Base-by-base conservation (phyloP, 1,140 invertebrate genomes). In the Neodiprion lecontei region DNA sequence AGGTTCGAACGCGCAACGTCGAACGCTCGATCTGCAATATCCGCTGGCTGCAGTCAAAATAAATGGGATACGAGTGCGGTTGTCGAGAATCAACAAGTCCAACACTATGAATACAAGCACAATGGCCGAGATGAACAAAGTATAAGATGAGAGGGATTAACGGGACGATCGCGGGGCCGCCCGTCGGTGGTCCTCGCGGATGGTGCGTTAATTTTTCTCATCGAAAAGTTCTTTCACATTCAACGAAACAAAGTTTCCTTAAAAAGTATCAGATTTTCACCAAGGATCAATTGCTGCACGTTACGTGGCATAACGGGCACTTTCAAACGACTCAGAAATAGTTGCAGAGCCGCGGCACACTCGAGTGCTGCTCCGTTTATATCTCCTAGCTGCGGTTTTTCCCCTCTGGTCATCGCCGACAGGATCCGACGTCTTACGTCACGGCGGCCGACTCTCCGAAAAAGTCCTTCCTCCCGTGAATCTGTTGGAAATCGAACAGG, bases 251-350 rank as follows among this genome's bases (percentile, higher is more conserved):
- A 21, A 1, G 12, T 17, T 9, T 48, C n/a, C 11, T 74, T 70
- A 49, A 50, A 28, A 28, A 78, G 23, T 73, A 73, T 65, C 17
- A 67, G 17, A 69, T 53, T 10, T 48, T 78, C 83, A 89, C 88
- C 88, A 23, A 89, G 80, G 0, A 87, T 85, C 68, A 90, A 77
- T 21, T 86, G 79, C 75, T 89, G 89, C 4, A 90, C 86, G 47
- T 85, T 79, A 8, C 72, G 75, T 0, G 88, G 89, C 69, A 90
- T 83, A 40, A 89, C 78, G 1, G 88, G 88, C 72, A 85, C 83
- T 49, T 86, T 87, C 23, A 89, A 72, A 66, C 79, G 81, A 14
- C 79, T 81, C 2, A 89, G 73, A 75, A 84, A 90, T 17, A 83
- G 79, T 72, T 86, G 87, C 12, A 90, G 79, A 9, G 87, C 89